Evolutionary conservation across 2,113 vertebrate species (phyloP).

Genomic region (Pangasianodon hypophthalmus): DNA sequence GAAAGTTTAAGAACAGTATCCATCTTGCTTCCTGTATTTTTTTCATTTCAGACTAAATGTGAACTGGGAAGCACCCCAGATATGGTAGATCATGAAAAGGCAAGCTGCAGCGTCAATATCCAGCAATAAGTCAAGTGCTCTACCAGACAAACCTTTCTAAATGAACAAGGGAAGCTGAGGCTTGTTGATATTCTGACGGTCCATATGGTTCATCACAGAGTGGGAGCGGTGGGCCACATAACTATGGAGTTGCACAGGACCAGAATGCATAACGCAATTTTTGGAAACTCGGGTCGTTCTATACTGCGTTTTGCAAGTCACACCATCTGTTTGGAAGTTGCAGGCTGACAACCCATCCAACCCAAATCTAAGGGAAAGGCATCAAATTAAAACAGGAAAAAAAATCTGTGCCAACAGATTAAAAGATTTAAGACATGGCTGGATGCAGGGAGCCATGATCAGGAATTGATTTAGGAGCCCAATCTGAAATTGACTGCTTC

Average conservation of each 20-base stretch:
- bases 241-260: slow-evolving; percentile 4
- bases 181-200: slow-evolving; percentile 39
- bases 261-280: slow-evolving; percentile 37
- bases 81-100: neutral
- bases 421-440: neutral
- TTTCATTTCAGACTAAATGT: neutral
- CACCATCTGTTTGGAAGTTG: slow-evolving; percentile 48
- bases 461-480: neutral
- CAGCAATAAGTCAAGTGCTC: neutral
- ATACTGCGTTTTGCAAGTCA: slow-evolving; percentile 11
- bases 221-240: slow-evolving; percentile 14
- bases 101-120: neutral
- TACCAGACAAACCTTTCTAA: slow-evolving; percentile 4
- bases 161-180: slow-evolving; percentile 11
- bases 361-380: neutral
- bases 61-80: neutral
- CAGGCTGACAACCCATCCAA: neutral
- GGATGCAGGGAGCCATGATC: neutral
- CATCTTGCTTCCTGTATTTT: neutral
- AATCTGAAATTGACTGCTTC: neutral
- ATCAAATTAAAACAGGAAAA: neutral
- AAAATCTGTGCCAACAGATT: neutral
- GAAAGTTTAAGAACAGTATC: neutral
- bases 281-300: slow-evolving; percentile 33
- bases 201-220: slow-evolving; percentile 49